Base-by-base conservation (phyloP, 2,888 invertebrate species). In the Xestobium rufovillosum region DNA sequence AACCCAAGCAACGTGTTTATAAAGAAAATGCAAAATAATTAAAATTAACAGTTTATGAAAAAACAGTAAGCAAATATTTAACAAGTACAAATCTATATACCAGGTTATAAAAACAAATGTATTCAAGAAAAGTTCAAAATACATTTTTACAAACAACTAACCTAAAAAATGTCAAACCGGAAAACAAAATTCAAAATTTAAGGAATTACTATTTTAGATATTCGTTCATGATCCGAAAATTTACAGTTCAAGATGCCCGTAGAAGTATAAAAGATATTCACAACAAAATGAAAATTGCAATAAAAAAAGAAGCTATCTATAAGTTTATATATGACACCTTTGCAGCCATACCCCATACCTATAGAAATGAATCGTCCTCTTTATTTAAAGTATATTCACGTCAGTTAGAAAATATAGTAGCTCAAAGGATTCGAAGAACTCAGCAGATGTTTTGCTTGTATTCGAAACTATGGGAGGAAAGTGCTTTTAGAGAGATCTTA, bases 361-460 rank as follows among this genome's bases (percentile, higher is more conserved):
- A 72, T 13, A 70, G 68, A 52, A 62, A 61, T 47, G 67, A 68
- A 38, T 70, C 71, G 3, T 60, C 66, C 26, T 68, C 65, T 36
- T 66, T 73, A 2, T 58, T 75, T 26, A 66, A 67, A 45, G 61
- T 70, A 38, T 75, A 74, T 72, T 61, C 67, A 3, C 67, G 68
- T 45, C 73, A 73, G 45, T 73, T 70, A 45, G 72, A 73, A 57
- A 72, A 70, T 47, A 70, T 73, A 27, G 43, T 71, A 10, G 80
- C 78, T 1, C 78, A 79, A 50, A 67, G 76, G 19, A 61, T 79
- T 1, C 65, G 77, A 35, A 68, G 78, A 30, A 69, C 73, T n/a
- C 72, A 78, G 43, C 79, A 80, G 53, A 69, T 80, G 57, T 68
- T 78, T 48, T 70, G 69, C 36, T 63, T 79, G 34, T 80, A 80